Conservation (phyloP, 1,140 invertebrate genomes). For the Zaprionus ornatus region DNA sequence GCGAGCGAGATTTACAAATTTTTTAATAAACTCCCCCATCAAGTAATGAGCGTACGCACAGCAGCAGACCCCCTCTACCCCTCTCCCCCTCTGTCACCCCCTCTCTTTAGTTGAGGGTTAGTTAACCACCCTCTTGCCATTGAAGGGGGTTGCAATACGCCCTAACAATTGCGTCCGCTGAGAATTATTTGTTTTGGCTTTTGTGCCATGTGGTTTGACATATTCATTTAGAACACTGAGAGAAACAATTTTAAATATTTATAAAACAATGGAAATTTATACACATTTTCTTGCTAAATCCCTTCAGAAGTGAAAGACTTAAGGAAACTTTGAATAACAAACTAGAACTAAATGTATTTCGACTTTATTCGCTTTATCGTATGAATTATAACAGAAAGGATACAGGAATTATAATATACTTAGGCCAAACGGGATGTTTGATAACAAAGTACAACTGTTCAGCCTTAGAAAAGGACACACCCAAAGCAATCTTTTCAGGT, state of each 20-base stretch:
- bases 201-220: neutral
- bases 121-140: neutral
- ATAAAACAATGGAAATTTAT: too few relatives aligned
- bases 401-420: too few relatives aligned
- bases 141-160: slow-evolving; percentile 31
- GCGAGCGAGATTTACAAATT: slow-evolving; percentile 63
- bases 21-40: slow-evolving; percentile 76
- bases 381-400: too few relatives aligned
- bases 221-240: neutral
- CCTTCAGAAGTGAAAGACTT: too few relatives aligned
- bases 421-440: too few relatives aligned
- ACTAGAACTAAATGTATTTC: too few relatives aligned
- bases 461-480: too few relatives aligned
- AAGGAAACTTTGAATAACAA: too few relatives aligned
- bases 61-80: neutral
- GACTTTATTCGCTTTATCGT: too few relatives aligned
- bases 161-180: slow-evolving; percentile 53
- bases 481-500: too few relatives aligned
- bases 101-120: neutral
- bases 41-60: slow-evolving; percentile 50
- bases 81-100: neutral
- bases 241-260: neutral
- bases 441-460: too few relatives aligned
- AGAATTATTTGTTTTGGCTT: slow-evolving; percentile 67
- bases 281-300: too few relatives aligned